These are phyloP conservation scores for Plectus sambesii DNA, from an alignment of 1,140 invertebrate genomes.

Conservation along the genomic window DNA sequence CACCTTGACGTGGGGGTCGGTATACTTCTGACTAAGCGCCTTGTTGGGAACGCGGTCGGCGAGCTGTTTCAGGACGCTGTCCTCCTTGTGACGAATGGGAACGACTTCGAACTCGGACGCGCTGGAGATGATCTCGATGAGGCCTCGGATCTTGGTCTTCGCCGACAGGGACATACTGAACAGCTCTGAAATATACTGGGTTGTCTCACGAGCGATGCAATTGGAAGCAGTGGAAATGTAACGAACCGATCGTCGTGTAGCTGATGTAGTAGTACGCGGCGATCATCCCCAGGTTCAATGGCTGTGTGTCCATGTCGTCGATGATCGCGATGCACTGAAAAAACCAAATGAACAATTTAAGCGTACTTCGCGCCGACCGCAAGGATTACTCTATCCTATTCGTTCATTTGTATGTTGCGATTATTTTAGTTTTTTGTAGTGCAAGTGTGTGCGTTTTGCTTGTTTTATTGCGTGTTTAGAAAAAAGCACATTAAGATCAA, in stretches of 20 bases:
- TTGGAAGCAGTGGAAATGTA: background rate
- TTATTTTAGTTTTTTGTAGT: too few relatives aligned
- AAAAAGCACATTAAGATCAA: too few relatives aligned
- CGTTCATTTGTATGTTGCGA: too few relatives aligned
- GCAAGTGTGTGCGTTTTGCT: too few relatives aligned
- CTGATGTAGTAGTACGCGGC: conserved; percentile 99
- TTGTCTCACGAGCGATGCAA: conserved; percentile 60
- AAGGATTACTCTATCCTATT: too few relatives aligned
- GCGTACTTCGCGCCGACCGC: too few relatives aligned
- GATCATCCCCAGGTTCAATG: conserved; percentile 98
- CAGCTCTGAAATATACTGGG: conserved; percentile 59
- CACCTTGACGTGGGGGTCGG: conserved; percentile 85
- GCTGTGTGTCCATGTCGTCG: conserved; percentile 90
- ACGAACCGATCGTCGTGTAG: conserved; percentile 86
- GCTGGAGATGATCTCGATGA: conserved; percentile 93
- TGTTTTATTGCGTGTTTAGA: too few relatives aligned
- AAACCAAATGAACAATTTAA: too few relatives aligned
- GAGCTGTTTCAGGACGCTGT: conserved; percentile 68
- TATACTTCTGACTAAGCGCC: conserved; percentile 62
- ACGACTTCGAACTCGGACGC: conserved; percentile 92
- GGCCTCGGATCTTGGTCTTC: conserved; percentile 90
- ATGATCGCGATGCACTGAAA: conserved; percentile 80
- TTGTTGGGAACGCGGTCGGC: conserved; percentile 68
- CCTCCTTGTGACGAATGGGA: conserved; percentile 86
- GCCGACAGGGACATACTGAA: conserved; percentile 90